A percentile compares a stretch with the other conserved stretches of the same genome.
Evolutionary conservation across 37 sponge, comb jelly and placozoan genomes (phyloP).

Genomic region (Chondrilla cf. caribensis): DNA sequence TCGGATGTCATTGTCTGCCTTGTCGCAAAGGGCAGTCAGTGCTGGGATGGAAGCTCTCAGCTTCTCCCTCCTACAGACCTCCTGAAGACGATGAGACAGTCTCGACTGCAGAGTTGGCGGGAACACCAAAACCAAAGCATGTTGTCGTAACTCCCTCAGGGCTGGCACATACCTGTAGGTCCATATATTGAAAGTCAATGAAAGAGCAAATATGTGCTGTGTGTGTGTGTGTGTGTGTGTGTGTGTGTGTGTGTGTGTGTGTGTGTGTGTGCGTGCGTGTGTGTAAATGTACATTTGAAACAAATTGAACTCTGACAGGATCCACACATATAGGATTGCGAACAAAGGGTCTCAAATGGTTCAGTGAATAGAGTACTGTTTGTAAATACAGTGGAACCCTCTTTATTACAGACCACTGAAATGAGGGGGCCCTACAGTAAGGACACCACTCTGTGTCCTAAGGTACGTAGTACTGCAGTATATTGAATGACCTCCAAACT

Average conservation of each 20-base stretch:
- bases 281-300: neutral
- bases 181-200: too few relatives aligned
- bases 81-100: conserved; percentile 75
- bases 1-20: conserved; percentile 90
- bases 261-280: neutral
- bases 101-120: conserved; percentile 78
- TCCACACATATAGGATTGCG: too few relatives aligned
- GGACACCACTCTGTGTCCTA: too few relatives aligned
- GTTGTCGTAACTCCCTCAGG: conserved; percentile 77
- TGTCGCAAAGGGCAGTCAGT: conserved; percentile 92
- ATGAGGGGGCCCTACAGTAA: too few relatives aligned
- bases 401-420: too few relatives aligned
- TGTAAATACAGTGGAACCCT: too few relatives aligned
- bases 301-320: neutral
- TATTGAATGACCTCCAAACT: too few relatives aligned
- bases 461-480: too few relatives aligned
- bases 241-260: neutral
- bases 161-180: conserved; percentile 73
- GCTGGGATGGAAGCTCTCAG: conserved; percentile 76
- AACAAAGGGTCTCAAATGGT: too few relatives aligned
- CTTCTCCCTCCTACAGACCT: conserved; percentile 71
- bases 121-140: conserved; percentile 74
- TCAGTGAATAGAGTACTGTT: too few relatives aligned
- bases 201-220: neutral
- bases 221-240: neutral